Evolutionary conservation across 1,140 invertebrate genomes (phyloP).

Genomic region (Euwallacea fornicatus): DNA sequence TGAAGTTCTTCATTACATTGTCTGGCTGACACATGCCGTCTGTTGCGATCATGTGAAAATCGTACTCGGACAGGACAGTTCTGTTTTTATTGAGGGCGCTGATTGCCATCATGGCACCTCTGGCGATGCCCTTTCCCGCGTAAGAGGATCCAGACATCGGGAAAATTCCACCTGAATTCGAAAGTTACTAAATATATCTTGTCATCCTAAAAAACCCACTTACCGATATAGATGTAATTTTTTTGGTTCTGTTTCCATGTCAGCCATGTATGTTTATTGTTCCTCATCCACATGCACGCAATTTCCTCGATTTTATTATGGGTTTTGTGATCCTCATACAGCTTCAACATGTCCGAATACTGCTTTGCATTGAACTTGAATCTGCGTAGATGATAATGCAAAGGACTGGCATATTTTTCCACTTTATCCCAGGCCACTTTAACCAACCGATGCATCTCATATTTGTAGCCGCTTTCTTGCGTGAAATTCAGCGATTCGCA

Average conservation of each 20-base stretch:
- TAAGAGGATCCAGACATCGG: constrained; percentile 62
- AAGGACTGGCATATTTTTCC: constrained; percentile 56
- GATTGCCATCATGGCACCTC: constrained; percentile 67
- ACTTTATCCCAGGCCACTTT: constrained; percentile 68
- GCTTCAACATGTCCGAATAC: constrained; percentile 59
- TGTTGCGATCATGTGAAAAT: constrained; percentile 60
- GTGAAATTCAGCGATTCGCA: constrained; percentile 55
- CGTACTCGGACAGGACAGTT: constrained; percentile 64
- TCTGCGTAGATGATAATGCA: constrained; percentile 60
- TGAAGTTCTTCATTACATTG: constrained; percentile 77
- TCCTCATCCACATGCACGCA: constrained; percentile 71
- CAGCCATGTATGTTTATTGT: constrained; percentile 29
- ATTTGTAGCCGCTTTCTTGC: constrained; percentile 57
- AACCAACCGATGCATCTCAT: constrained; percentile 65
- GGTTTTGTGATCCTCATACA: constrained; percentile 49
- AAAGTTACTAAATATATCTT: neutral
- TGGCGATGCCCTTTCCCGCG: constrained; percentile 63
- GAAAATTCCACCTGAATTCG: constrained; percentile 74
- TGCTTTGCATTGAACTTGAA: constrained; percentile 60
- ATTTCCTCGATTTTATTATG: constrained; percentile 58
- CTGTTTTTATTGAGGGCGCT: constrained; percentile 67
- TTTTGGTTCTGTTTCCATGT: constrained; percentile 43
- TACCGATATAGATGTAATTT: constrained; percentile 33
- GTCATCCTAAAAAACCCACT: neutral
- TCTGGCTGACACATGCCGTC: constrained; percentile 77